phyloP scores from a whole-genome alignment of 2,888 invertebrate species.

The Drosophila leonis region DNA sequence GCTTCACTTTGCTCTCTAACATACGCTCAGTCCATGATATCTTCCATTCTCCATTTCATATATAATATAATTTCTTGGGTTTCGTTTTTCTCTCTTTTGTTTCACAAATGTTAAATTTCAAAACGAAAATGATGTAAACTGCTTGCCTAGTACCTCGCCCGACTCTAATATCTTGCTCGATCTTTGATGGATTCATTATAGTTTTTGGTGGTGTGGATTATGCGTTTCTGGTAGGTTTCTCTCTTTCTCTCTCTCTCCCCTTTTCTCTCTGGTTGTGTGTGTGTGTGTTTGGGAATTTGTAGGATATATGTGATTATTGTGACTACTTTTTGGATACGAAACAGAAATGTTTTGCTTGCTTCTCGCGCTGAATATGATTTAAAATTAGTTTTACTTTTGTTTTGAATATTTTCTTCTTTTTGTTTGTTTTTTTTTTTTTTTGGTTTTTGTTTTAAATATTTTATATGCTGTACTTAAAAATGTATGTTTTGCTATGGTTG shows the following conservation, averaged over 20 bases:
- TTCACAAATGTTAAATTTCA: slow-evolving; percentile 43
- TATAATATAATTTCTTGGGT: slow-evolving; percentile 49
- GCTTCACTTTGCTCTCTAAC: slow-evolving; percentile 65
- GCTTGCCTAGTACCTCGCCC: slow-evolving; percentile 40
- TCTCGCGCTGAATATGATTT: slow-evolving; percentile 60
- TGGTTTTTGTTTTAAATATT: slow-evolving; percentile 29
- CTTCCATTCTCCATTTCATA: slow-evolving; percentile 52
- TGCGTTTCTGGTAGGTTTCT: slow-evolving; percentile 63
- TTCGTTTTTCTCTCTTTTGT: slow-evolving; percentile 12
- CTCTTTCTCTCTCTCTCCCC: slow-evolving; percentile 8
- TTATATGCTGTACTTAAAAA: slow-evolving; percentile 72
- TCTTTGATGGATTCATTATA: slow-evolving; percentile 44
- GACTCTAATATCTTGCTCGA: slow-evolving; percentile 31
- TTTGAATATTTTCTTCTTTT: slow-evolving; percentile 46
- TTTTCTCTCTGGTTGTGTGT: slow-evolving; percentile 15
- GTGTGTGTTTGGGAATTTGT: slow-evolving; percentile 29
- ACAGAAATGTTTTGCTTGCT: slow-evolving; percentile 57
- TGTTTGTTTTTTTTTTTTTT: slow-evolving; percentile 16
- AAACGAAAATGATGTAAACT: slow-evolving; percentile 68
- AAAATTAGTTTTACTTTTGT: slow-evolving; percentile 67
- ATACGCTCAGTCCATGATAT: slow-evolving; percentile 84
- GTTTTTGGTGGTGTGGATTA: slow-evolving; percentile 74
- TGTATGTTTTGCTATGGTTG: slow-evolving; percentile 69
- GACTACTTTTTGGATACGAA: slow-evolving; percentile 55
- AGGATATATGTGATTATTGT: slow-evolving; percentile 28